Conservation (phyloP, 2,797 vertebrate species). For the Aeoliscus strigatus region DNA sequence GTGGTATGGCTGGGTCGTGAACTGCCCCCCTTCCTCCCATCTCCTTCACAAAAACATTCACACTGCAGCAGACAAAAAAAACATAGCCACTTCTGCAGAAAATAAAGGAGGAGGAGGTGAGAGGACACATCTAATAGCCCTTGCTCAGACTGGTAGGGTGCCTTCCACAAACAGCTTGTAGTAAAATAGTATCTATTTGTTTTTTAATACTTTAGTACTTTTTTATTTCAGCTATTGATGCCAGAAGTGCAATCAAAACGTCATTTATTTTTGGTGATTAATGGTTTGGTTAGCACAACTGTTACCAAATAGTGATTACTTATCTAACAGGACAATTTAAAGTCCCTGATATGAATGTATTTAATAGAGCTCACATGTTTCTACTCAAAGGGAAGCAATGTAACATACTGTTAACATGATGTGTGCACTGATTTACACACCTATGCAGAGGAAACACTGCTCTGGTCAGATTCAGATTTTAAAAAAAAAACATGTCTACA, state of each 20-base stretch:
- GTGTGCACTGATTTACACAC: conserved; percentile 8
- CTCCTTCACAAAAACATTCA: conserved; percentile 78
- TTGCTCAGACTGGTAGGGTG: conserved; percentile 19
- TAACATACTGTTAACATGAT: conserved; percentile 18
- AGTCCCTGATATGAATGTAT: conserved; percentile 35
- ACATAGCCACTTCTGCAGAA: conserved; percentile 57
- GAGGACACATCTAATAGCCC: conserved; percentile 35
- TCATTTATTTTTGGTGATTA: no score
- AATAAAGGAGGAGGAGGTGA: conserved; percentile 9
- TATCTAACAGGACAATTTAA: no score
- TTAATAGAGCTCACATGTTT: conserved; percentile 14
- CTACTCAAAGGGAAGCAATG: conserved; percentile 14
- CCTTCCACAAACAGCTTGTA: conserved; percentile 33
- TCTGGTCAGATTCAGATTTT: no score
- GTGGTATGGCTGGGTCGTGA: conserved; percentile 73
- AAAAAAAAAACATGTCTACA: conserved; percentile 20
- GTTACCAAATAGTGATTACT: no score
- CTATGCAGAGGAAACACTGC: conserved; percentile 1
- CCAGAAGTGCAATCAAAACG: background rate
- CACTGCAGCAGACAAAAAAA: conserved; percentile 66
- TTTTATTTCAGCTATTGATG: no score
- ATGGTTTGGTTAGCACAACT: no score
- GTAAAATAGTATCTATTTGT: no score
- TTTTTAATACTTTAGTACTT: no score
- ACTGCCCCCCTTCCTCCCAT: conserved; percentile 67